A percentile compares a stretch with the other conserved stretches of the same genome.
Evolutionary conservation across 2,113 vertebrate genomes (phyloP).

Genomic region (Anolis carolinensis): DNA sequence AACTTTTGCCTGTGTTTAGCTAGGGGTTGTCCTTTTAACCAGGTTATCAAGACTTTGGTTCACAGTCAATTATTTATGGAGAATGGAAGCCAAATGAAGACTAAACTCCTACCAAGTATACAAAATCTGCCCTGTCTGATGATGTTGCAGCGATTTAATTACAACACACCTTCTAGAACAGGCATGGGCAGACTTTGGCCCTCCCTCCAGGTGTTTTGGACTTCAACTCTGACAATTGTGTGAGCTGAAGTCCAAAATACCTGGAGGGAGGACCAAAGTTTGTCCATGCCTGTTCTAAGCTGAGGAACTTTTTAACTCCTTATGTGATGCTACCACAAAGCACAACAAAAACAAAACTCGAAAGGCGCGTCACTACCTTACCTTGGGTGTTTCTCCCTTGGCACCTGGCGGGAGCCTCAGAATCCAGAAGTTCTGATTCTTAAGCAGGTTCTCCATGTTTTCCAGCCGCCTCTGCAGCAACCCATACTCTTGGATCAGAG

Average conservation of each 20-base stretch:
- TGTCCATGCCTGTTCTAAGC: too few species aligned
- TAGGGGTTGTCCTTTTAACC: neutral
- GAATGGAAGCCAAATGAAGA: neutral
- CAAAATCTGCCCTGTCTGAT: neutral
- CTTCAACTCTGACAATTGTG: too few species aligned
- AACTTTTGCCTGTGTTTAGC: neutral
- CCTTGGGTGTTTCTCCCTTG: slow-evolving; percentile 66
- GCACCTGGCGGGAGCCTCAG: slow-evolving; percentile 59
- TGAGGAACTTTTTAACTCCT: neutral
- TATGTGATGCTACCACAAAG: neutral
- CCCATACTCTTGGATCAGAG: slow-evolving; percentile 72
- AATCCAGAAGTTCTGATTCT: slow-evolving; percentile 68
- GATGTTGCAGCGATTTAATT: neutral
- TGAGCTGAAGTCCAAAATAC: too few species aligned
- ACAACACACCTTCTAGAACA: neutral
- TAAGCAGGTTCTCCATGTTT: slow-evolving; percentile 74
- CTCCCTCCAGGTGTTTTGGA: too few species aligned
- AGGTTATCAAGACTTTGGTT: neutral
- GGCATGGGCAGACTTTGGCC: too few species aligned
- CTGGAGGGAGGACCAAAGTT: too few species aligned
- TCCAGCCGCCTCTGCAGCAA: slow-evolving; percentile 71
- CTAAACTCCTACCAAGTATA: neutral
- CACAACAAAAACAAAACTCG: rapidly evolving
- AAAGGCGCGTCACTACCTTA: rapidly evolving
- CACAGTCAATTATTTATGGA: neutral